phyloP scores from a whole-genome alignment of 2,797 vertebrate genomes.

The Notoglanidium macrostoma region DNA sequence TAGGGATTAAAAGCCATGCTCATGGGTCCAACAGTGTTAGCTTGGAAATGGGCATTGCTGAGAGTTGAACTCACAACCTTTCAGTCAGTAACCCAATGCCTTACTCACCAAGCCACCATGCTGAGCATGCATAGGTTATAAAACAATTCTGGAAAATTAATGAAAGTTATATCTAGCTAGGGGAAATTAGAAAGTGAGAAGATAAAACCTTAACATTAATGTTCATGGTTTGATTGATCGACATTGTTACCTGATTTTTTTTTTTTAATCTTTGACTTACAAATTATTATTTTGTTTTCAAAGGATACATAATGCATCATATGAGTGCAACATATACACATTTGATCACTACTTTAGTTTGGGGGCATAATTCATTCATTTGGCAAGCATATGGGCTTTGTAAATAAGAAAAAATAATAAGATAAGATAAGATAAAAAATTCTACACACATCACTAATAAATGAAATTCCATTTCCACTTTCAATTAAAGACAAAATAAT shows the following conservation, averaged over 20 bases:
- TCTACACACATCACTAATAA: background rate
- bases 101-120: background rate
- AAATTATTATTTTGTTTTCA: background rate
- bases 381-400: background rate
- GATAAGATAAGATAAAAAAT: background rate
- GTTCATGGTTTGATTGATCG: background rate
- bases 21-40: too few species aligned
- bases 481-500: background rate
- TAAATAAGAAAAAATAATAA: too few species aligned
- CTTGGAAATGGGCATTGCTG: too few species aligned
- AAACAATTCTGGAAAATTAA: background rate
- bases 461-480: background rate
- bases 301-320: too few species aligned
- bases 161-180: background rate
- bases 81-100: too few species aligned
- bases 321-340: background rate
- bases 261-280: background rate
- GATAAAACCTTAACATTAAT: background rate
- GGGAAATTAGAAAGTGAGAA: background rate
- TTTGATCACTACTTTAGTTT: background rate
- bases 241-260: background rate
- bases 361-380: background rate
- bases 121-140: background rate
- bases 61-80: background rate
- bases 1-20: too few species aligned